Percentiles rank a stretch among this genome's conserved stretches.
phyloP scores from a whole-genome alignment of 2,888 invertebrate genomes.

The Anorthoa munda region DNA sequence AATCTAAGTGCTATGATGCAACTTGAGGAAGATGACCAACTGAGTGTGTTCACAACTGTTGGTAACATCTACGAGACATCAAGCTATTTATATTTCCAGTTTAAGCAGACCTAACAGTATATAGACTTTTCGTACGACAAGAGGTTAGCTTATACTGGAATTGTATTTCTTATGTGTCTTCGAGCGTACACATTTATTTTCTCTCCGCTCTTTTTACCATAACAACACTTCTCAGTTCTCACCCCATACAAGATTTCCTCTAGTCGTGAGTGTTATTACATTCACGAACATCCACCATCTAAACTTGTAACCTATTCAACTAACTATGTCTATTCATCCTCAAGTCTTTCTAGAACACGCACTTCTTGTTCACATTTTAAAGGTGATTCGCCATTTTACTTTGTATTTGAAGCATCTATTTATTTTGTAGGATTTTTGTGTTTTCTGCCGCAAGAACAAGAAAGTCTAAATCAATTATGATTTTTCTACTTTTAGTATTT shows the following conservation, averaged over 20 bases:
- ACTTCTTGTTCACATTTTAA: constrained; percentile 9
- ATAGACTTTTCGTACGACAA: background rate
- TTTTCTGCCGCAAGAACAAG: background rate
- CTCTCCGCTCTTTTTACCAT: background rate
- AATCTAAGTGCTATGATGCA: background rate
- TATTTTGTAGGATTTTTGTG: background rate
- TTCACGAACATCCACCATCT: constrained; percentile 17
- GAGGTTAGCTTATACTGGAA: background rate
- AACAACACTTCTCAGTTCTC: constrained; percentile 14
- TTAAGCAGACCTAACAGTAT: background rate
- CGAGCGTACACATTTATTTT: background rate
- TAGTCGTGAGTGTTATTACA: constrained; percentile 41
- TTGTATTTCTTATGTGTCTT: background rate
- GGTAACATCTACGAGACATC: background rate
- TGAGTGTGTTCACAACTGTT: background rate
- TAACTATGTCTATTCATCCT: constrained; percentile 25
- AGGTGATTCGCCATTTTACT: background rate
- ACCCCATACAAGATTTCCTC: background rate
- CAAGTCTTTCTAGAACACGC: constrained; percentile 11
- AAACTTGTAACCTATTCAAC: constrained; percentile 22
- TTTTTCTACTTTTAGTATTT: background rate
- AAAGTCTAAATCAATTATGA: background rate
- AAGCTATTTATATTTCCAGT: background rate
- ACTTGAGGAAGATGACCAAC: background rate
- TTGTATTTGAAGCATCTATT: background rate